Evolutionary conservation across 2,113 vertebrate species (phyloP).

Genomic region (Labeo catla): DNA sequence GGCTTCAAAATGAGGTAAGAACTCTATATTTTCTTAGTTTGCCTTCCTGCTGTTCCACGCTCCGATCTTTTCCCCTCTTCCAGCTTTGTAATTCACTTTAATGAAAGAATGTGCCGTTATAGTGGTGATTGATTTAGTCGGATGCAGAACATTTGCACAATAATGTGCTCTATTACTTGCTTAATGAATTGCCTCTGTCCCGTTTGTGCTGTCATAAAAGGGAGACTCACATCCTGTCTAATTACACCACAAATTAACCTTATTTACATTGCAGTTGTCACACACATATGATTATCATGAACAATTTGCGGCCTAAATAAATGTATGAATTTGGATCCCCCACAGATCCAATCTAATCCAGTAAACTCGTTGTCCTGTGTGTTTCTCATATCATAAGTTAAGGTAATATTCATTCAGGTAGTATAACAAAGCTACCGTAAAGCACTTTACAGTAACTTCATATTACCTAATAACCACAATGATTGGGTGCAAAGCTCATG

Average conservation of each 20-base stretch:
- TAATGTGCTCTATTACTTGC: slow-evolving; percentile 42
- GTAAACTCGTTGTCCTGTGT: neutral
- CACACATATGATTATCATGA: slow-evolving; percentile 24
- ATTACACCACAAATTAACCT: slow-evolving; percentile 35
- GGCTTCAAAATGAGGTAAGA: slow-evolving; percentile 53
- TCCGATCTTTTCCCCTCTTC: slow-evolving; percentile 11
- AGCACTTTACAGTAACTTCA: slow-evolving; percentile 6
- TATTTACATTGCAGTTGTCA: slow-evolving; percentile 40
- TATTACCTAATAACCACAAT: neutral
- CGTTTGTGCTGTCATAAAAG: slow-evolving; percentile 14
- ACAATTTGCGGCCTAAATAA: slow-evolving; percentile 28
- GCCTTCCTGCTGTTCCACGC: slow-evolving; percentile 29
- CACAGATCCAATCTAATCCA: slow-evolving; percentile 21
- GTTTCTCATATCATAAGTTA: neutral
- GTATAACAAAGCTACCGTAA: no score
- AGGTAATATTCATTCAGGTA: no score
- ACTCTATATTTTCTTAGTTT: slow-evolving; percentile 32
- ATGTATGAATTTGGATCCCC: slow-evolving; percentile 17
- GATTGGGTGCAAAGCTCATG: neutral
- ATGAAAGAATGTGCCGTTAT: slow-evolving; percentile 40
- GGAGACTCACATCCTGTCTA: slow-evolving; percentile 18
- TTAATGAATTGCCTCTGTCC: slow-evolving; percentile 42
- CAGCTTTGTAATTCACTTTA: slow-evolving; percentile 31
- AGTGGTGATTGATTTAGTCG: slow-evolving; percentile 43
- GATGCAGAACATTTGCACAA: slow-evolving; percentile 27